Percentiles rank a stretch among this genome's conserved stretches.
Evolutionary conservation across 2,113 vertebrate species (phyloP).

Genomic region (Callionymus lyra): DNA sequence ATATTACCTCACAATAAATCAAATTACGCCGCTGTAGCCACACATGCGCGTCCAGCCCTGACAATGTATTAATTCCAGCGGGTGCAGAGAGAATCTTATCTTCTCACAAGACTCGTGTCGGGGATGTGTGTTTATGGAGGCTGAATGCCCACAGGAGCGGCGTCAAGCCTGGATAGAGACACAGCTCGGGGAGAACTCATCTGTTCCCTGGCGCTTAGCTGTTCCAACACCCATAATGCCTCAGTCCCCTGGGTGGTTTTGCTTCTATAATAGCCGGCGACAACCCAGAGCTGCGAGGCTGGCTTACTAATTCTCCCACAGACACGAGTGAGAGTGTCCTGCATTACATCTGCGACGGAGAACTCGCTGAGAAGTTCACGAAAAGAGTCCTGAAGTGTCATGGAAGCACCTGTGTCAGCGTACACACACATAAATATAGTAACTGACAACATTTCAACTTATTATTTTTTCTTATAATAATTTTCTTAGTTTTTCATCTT

Average conservation of each 20-base stretch:
- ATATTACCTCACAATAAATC: neutral
- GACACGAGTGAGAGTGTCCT: no score
- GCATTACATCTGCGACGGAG: conserved; percentile 7
- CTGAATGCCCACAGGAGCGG: conserved; percentile 39
- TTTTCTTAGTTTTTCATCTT: no score
- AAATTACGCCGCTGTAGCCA: neutral
- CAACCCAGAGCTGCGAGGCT: conserved; percentile 46
- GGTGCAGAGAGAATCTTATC: conserved; percentile 16
- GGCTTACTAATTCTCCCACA: conserved; percentile 50
- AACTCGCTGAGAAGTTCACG: conserved; percentile 2
- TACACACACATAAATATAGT: no score
- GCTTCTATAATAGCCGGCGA: conserved; percentile 54
- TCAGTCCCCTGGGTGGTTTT: conserved; percentile 50
- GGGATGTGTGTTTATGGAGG: conserved; percentile 44
- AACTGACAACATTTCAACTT: no score
- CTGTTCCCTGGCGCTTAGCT: conserved; percentile 46
- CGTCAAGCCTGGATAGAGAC: conserved; percentile 35
- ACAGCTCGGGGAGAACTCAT: conserved; percentile 48
- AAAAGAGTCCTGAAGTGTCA: no score
- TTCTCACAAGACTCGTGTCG: conserved; percentile 11
- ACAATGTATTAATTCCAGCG: conserved; percentile 23
- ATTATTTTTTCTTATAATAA: no score
- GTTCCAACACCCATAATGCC: conserved; percentile 56
- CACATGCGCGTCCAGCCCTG: conserved; percentile 2
- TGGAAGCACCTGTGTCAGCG: no score